These are phyloP conservation scores for Pyrocoelia pectoralis DNA, from an alignment of 2,888 invertebrate species.

Conservation along the genomic window DNA sequence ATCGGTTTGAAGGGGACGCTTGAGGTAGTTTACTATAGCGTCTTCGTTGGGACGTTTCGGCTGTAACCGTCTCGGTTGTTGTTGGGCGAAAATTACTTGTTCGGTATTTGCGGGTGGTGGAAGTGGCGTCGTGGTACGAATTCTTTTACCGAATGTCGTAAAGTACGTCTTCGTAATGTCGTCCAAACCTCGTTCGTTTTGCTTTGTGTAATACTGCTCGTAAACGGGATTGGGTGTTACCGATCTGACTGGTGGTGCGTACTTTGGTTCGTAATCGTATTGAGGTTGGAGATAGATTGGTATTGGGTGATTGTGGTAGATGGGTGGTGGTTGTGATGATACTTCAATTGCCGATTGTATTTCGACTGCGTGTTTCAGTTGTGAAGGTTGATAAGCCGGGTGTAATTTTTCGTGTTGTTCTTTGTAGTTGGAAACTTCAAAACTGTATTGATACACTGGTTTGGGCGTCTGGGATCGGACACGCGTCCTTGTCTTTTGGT, in stretches of 20 bases:
- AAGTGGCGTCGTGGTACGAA: constrained; percentile 62
- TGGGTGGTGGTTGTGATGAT: constrained; percentile 44
- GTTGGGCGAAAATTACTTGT: constrained; percentile 6
- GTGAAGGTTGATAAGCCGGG: background rate
- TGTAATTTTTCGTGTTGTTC: constrained; percentile 58
- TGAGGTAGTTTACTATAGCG: constrained; percentile 73
- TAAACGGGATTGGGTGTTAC: constrained; percentile 61
- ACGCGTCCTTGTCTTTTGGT: constrained; percentile 58
- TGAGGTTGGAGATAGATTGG: constrained; percentile 44
- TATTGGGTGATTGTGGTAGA: constrained; percentile 38
- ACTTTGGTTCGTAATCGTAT: constrained; percentile 58
- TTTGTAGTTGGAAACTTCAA: constrained; percentile 67
- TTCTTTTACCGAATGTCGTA: constrained; percentile 76
- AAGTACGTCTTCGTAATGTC: constrained; percentile 79
- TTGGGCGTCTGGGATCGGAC: constrained; percentile 64
- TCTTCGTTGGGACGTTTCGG: constrained; percentile 55
- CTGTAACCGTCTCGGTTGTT: constrained; percentile 5
- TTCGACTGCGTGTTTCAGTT: constrained; percentile 53
- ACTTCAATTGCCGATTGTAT: constrained; percentile 57
- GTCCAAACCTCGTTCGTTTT: constrained; percentile 74
- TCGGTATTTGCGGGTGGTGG: constrained; percentile 40
- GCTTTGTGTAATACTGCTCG: constrained; percentile 72
- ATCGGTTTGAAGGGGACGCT: constrained; percentile 65
- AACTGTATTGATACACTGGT: constrained; percentile 78
- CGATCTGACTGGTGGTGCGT: constrained; percentile 34